Percentiles rank a stretch among this genome's conserved stretches.
Evolutionary conservation across 1,140 invertebrate species (phyloP).

Genomic region (Drosophila rufa): DNA sequence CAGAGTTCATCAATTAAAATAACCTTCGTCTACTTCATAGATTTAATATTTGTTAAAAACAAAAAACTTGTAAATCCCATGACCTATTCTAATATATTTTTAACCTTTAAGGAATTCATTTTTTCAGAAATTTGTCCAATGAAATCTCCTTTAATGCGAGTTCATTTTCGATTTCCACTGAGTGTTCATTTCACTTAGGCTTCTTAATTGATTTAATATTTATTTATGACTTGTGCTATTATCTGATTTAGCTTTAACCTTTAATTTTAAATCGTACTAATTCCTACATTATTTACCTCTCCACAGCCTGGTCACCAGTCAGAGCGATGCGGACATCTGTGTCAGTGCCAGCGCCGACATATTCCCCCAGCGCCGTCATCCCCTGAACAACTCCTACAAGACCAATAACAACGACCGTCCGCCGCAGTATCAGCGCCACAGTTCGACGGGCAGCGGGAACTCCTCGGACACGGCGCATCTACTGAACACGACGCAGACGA

Average conservation of each 20-base stretch:
- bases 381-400: slow-evolving; percentile 83
- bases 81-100: too few species aligned
- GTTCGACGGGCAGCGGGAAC: slow-evolving; percentile 78
- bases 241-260: background rate
- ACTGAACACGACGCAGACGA: slow-evolving; percentile 92
- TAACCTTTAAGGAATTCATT: too few species aligned
- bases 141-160: too few species aligned
- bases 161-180: too few species aligned
- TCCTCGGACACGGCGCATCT: slow-evolving; percentile 86
- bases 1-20: too few species aligned
- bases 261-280: slow-evolving; percentile 4
- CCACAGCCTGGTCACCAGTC: slow-evolving; percentile 70
- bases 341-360: slow-evolving; percentile 72
- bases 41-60: too few species aligned
- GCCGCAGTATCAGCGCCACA: slow-evolving; percentile 69
- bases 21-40: too few species aligned
- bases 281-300: slow-evolving; percentile 6
- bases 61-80: too few species aligned
- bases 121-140: too few species aligned
- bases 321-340: slow-evolving; percentile 79
- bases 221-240: too few species aligned
- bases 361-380: slow-evolving; percentile 70
- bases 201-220: too few species aligned
- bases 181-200: too few species aligned
- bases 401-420: slow-evolving; percentile 75